Percentiles rank a stretch among this genome's conserved stretches.
Evolutionary conservation across 23 tunicate genomes (phyloP).

Genomic region (Trididemnum miniatum): DNA sequence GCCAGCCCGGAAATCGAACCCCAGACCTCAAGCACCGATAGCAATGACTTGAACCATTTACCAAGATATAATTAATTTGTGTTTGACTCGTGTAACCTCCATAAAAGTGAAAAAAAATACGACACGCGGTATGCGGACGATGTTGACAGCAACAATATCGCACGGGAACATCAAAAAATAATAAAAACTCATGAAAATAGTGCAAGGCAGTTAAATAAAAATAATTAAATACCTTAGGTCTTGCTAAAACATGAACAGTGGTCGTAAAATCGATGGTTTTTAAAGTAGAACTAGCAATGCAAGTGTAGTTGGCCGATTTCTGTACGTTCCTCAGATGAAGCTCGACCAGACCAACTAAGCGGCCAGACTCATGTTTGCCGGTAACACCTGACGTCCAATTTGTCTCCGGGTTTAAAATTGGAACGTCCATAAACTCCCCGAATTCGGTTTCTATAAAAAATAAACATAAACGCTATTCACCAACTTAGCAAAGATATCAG

Average conservation of each 20-base stretch:
- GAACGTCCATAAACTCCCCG: neutral
- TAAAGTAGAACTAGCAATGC: conserved; percentile 65
- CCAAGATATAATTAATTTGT: too few species aligned
- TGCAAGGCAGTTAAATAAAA: too few species aligned
- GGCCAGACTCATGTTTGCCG: conserved; percentile 3
- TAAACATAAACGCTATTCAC: neutral
- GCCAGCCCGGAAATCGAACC: too few species aligned
- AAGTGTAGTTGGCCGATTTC: conserved; percentile 75
- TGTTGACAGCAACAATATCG: too few species aligned
- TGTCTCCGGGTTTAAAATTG: neutral
- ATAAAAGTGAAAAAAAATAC: too few species aligned
- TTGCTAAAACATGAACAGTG: conserved; percentile 47
- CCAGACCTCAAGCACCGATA: too few species aligned
- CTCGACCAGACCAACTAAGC: conserved; percentile 47
- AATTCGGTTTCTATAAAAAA: neutral
- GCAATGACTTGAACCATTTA: too few species aligned
- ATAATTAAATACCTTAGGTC: conserved; percentile 83
- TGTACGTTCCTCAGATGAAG: conserved; percentile 45
- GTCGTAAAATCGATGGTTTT: conserved; percentile 58
- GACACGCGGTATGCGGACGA: too few species aligned
- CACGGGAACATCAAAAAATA: too few species aligned
- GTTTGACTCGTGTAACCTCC: too few species aligned
- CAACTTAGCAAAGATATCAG: too few species aligned
- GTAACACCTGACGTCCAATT: neutral
- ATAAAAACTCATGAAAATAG: too few species aligned